Evolutionary conservation across 2,797 vertebrate species (phyloP).

Genomic region (Hylomyscus alleni): DNA sequence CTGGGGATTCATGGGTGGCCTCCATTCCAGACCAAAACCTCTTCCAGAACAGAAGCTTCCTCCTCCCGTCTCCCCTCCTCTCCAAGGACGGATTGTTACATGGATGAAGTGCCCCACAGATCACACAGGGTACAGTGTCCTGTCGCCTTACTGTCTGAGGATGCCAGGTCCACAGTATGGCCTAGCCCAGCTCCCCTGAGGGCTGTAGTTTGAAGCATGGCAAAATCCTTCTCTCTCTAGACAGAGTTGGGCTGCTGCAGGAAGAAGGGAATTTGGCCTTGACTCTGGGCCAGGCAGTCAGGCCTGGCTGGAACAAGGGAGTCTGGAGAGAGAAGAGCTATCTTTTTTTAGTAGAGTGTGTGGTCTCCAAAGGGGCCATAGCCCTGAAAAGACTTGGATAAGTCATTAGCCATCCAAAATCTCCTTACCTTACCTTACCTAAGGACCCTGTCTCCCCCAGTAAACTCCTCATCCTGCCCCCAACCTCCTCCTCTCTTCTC

Average conservation of each 20-base stretch:
- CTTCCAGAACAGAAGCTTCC: conserved; percentile 1
- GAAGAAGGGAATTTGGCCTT: conserved; percentile 74
- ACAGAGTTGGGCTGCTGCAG: conserved; percentile 56
- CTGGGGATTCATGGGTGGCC: neutral
- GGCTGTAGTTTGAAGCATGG: neutral
- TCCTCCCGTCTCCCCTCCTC: neutral
- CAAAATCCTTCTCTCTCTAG: conserved; percentile 59
- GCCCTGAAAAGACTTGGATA: neutral
- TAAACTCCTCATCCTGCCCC: neutral
- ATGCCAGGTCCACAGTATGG: neutral
- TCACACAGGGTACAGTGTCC: neutral
- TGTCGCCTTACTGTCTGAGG: neutral
- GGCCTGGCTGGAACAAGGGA: neutral
- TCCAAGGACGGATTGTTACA: neutral
- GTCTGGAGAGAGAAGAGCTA: neutral
- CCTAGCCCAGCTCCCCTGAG: neutral
- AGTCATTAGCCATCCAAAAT: neutral
- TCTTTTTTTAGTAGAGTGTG: neutral
- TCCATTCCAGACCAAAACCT: conserved; percentile 13
- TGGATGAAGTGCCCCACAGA: neutral
- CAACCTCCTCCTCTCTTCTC: neutral
- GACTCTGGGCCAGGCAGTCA: conserved; percentile 43
- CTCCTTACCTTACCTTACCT: neutral
- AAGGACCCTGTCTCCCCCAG: neutral
- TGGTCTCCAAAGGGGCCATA: neutral